Conservation (phyloP, 1,140 invertebrate species). For the Lordiphosa collinella region DNA sequence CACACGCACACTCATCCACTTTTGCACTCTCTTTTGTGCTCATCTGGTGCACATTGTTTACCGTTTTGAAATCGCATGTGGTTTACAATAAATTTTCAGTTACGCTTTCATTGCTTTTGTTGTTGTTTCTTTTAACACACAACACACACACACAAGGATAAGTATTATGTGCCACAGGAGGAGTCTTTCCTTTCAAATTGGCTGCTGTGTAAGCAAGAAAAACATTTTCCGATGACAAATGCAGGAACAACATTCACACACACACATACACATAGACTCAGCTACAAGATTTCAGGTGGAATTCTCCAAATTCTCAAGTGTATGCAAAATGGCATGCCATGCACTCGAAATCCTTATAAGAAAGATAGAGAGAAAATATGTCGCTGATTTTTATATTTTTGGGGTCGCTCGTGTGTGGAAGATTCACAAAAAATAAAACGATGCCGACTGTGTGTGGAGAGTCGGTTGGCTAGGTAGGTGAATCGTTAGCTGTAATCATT, state of each 20-base stretch:
- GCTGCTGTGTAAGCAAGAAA: constrained; percentile 50
- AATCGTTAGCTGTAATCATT: constrained; percentile 3
- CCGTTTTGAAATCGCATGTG: constrained; percentile 56
- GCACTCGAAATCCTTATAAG: constrained; percentile 2
- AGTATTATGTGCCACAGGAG: background rate
- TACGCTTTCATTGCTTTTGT: constrained; percentile 27
- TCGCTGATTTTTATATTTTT: constrained; percentile 18
- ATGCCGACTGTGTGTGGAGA: background rate
- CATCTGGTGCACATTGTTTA: constrained; percentile 46
- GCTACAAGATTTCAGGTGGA: constrained; percentile 40
- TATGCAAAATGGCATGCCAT: constrained; percentile 21
- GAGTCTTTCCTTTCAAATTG: constrained; percentile 37
- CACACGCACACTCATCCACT: background rate
- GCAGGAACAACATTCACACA: constrained; percentile 44
- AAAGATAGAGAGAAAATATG: constrained; percentile 6
- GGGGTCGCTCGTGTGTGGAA: background rate
- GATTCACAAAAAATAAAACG: background rate
- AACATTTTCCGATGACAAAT: constrained; percentile 66
- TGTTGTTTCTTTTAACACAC: constrained; percentile 28
- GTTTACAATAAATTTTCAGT: constrained; percentile 64
- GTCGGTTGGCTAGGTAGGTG: background rate
- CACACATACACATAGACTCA: constrained; percentile 9
- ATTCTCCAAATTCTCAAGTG: constrained; percentile 45
- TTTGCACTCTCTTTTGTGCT: background rate
- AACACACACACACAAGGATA: constrained; percentile 7